phyloP scores from a whole-genome alignment of 2,888 invertebrate species.

The Andrena flavipes region DNA sequence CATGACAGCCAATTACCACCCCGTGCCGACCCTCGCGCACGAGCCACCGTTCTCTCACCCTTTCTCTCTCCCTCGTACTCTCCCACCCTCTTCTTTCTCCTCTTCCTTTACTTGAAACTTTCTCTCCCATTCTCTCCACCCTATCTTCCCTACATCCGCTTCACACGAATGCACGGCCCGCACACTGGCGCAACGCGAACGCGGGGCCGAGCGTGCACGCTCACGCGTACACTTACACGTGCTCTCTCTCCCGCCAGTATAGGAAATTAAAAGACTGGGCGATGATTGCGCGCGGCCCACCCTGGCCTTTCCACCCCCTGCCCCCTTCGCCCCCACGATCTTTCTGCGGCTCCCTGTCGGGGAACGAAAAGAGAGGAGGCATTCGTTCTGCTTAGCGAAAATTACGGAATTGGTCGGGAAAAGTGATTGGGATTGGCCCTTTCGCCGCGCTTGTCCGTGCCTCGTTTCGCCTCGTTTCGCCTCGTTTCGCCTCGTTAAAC shows the following conservation, averaged over 20 bases:
- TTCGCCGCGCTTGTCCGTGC: constrained; percentile 69
- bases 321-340: constrained; percentile 18
- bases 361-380: constrained; percentile 72
- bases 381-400: constrained; percentile 82
- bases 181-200: constrained; percentile 20
- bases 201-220: constrained; percentile 35
- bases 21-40: constrained; percentile 82
- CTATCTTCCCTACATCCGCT: constrained; percentile 63
- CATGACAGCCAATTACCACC: constrained; percentile 85
- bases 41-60: constrained; percentile 69
- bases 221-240: constrained; percentile 50
- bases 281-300: constrained; percentile 81
- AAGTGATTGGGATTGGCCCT: constrained; percentile 82
- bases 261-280: constrained; percentile 85
- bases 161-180: constrained; percentile 48
- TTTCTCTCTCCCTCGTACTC: background rate
- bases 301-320: constrained; percentile 60
- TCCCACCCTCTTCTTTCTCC: constrained; percentile 26
- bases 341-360: constrained; percentile 13
- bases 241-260: constrained; percentile 77
- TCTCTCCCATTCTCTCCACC: constrained; percentile 56
- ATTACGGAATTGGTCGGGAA: constrained; percentile 80
- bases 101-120: constrained; percentile 46
- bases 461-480: constrained; percentile 75
- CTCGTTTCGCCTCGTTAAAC: constrained; percentile 76